Conservation (phyloP, 1,140 invertebrate genomes). For the Eciton burchellii region DNA sequence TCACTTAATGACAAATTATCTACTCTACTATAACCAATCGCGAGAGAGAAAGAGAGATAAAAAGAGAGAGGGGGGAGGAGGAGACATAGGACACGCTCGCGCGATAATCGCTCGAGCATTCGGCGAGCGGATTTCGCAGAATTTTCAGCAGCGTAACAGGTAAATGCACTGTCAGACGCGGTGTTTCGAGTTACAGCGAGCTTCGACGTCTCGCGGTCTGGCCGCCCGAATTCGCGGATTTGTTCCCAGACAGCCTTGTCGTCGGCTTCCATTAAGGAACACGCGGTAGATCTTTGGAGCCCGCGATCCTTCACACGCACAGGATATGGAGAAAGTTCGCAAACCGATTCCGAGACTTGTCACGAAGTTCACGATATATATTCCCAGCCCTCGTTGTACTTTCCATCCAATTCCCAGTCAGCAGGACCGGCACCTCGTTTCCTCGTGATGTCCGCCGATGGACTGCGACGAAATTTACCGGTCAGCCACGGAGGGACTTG, state of each 20-base stretch:
- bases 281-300: constrained; percentile 54
- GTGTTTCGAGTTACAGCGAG: constrained; percentile 42
- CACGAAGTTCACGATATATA: constrained; percentile 59
- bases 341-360: constrained; percentile 62
- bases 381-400: constrained; percentile 37
- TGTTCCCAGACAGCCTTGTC: constrained; percentile 49
- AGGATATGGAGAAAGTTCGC: constrained; percentile 59
- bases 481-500: constrained; percentile 3
- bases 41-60: no score
- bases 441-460: constrained; percentile 45
- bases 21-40: no score
- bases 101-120: constrained; percentile 28
- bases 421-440: constrained; percentile 32
- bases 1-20: constrained; percentile 28
- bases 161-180: constrained; percentile 42
- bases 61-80: constrained; percentile 8
- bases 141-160: constrained; percentile 25
- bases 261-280: constrained; percentile 58
- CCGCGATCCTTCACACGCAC: constrained; percentile 51
- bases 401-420: constrained; percentile 52
- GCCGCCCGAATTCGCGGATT: constrained; percentile 53
- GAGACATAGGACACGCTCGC: background rate
- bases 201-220: constrained; percentile 37
- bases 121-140: constrained; percentile 12
- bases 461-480: constrained; percentile 45